phyloP scores from a whole-genome alignment of 2,797 vertebrate genomes.

The Ambastaia sidthimunki region DNA sequence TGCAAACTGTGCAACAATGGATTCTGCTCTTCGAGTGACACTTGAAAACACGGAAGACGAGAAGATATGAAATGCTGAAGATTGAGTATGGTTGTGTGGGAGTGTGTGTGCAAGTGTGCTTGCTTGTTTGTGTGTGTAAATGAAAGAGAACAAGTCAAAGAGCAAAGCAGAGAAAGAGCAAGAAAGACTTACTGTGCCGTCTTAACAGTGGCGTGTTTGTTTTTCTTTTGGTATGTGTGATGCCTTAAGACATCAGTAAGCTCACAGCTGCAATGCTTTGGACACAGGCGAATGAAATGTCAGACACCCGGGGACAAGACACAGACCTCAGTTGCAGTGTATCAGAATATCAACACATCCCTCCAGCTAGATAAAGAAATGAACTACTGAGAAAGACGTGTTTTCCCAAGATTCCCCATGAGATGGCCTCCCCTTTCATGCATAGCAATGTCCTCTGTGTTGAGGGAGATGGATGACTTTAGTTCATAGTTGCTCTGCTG shows the following conservation, averaged over 20 bases:
- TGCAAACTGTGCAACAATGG: constrained; percentile 3
- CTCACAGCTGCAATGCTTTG: constrained; percentile 48
- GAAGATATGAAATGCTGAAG: constrained; percentile 29
- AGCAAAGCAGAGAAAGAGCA: constrained; percentile 20
- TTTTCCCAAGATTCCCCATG: constrained; percentile 48
- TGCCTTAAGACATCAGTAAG: constrained; percentile 49
- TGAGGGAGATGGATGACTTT: constrained; percentile 54
- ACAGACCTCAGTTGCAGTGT: constrained; percentile 46
- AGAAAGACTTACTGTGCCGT: constrained; percentile 31
- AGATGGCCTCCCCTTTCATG: constrained; percentile 48
- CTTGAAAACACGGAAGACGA: neutral
- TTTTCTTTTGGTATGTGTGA: constrained; percentile 39
- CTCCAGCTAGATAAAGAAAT: constrained; percentile 55
- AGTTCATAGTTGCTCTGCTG: constrained; percentile 15
- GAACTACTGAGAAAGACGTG: constrained; percentile 39
- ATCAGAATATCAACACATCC: constrained; percentile 56
- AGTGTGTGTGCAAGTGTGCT: neutral
- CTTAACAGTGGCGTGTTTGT: constrained; percentile 46
- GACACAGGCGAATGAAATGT: constrained; percentile 51
- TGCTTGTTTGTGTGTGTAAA: neutral
- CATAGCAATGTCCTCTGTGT: constrained; percentile 32
- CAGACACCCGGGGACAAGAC: constrained; percentile 51
- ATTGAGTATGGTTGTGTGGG: constrained; percentile 18
- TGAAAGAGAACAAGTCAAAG: constrained; percentile 18
- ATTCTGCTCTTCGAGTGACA: constrained; percentile 19